Evolutionary conservation across 1,140 invertebrate species (phyloP), one percentile per base, ranked within the genome.

Genomic region (Magallana gigas): DNA sequence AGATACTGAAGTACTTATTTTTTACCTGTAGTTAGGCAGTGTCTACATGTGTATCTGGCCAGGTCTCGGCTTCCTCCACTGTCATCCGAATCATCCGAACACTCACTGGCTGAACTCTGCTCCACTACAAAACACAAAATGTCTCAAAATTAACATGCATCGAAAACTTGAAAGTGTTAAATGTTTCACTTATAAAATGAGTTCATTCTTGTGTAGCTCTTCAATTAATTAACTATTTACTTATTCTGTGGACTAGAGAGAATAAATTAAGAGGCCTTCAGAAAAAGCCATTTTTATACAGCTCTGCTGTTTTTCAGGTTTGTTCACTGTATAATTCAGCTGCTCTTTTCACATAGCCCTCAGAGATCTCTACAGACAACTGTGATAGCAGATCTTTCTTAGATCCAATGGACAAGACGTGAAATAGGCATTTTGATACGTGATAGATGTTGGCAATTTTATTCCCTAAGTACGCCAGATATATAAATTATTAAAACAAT

Each of bases 91-190:
- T 99, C 98, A 16, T 93, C 92, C 95, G 98, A 98, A 48, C 68
- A 76, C 95, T 99, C 98, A 91, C 97, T 98, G 84, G 98, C 97
- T 84, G 98, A 98, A 95, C 98, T 98, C 91, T 97, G 94, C 91
- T 96, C 96, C 90, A 95, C 95, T 95, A 91, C 62, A 92, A 92
- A 85, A 88, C 14, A 80, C 8, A 9, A n/a, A 58, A 80, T 5
- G 36, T 48, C 36, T 48, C 36, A 2, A 48, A 48, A 48, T 48
- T 48, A 48, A 48, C 36, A 48, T 48, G 36, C 36, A 48, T 48
- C 36, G 0, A 48, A 48, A 48, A 48, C 36, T 48, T 48, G 36
- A 48, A 48, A 48, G 36, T 48, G 36, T 48, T 48, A 48, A 48
- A 48, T 48, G 36, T 48, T 48, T 48, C 36, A 48, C 36, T 48